Percentiles rank a stretch among this genome's conserved stretches.
Conservation (phyloP, 2,113 vertebrate genomes). For the Chamaetylas fuelleborni region DNA sequence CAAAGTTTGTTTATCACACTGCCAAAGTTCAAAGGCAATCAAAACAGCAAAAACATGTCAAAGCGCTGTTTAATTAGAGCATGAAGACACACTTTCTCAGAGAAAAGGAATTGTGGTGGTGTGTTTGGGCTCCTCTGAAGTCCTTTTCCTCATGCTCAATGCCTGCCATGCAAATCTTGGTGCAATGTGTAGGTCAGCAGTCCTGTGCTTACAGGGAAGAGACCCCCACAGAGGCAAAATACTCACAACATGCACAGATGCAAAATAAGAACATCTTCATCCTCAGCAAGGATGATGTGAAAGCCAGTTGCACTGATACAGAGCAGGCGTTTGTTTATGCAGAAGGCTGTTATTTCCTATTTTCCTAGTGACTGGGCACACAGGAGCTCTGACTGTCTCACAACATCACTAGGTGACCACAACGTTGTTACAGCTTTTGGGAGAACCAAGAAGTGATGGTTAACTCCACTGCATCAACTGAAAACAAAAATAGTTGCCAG, state of each 20-base stretch:
- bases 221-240: neutral
- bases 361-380: neutral
- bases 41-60: constrained; percentile 1
- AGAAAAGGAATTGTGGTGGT: neutral
- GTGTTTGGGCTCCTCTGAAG: neutral
- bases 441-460: neutral
- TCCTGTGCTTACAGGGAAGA: neutral
- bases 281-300: neutral
- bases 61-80: neutral
- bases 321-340: neutral
- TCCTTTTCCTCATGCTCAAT: neutral
- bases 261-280: neutral
- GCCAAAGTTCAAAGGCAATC: constrained; percentile 25
- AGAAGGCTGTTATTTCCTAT: neutral
- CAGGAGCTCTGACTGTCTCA: neutral
- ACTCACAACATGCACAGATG: no score
- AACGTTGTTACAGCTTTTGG: neutral
- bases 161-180: neutral
- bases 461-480: neutral
- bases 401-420: neutral
- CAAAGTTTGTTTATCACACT: constrained; percentile 11
- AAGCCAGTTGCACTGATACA: neutral
- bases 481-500: neutral
- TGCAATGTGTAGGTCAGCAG: neutral
- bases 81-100: neutral